Conservation (phyloP, 2,888 invertebrate genomes). For the Ornithoptera alexandrae region DNA sequence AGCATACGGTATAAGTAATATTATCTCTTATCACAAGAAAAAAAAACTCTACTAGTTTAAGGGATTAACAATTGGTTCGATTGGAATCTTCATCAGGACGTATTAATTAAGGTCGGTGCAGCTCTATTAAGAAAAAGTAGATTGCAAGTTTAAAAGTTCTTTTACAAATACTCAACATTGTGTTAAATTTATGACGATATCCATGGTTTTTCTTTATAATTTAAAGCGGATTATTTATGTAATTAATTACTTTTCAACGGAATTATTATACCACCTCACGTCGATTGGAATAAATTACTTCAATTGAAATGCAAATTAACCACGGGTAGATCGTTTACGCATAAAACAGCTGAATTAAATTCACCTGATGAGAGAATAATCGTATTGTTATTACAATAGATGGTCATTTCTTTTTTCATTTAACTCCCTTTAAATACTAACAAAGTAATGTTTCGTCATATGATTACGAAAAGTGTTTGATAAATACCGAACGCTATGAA, state of each 20-base stretch:
- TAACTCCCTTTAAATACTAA: neutral
- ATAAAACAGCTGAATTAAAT: conserved; percentile 19
- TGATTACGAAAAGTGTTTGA: too few relatives aligned
- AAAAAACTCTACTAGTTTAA: too few relatives aligned
- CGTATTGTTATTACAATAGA: neutral
- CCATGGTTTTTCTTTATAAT: neutral
- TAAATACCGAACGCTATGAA: too few relatives aligned
- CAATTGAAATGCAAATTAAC: conserved; percentile 26
- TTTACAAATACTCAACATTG: too few relatives aligned
- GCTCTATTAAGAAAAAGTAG: too few relatives aligned
- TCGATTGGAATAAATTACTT: conserved; percentile 18
- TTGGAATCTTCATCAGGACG: too few relatives aligned
- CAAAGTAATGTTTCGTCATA: neutral
- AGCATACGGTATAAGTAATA: too few relatives aligned
- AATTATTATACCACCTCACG: conserved; percentile 12
- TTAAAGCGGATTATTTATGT: neutral
- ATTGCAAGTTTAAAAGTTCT: too few relatives aligned
- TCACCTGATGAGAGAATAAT: conserved; percentile 15
- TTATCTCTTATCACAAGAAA: too few relatives aligned
- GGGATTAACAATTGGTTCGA: too few relatives aligned
- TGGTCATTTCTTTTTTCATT: neutral
- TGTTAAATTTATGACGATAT: too few relatives aligned
- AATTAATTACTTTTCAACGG: conserved; percentile 11
- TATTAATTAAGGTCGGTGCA: too few relatives aligned
- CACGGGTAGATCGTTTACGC: conserved; percentile 16